These are phyloP conservation scores for Natator depressus DNA, from an alignment of 2,113 vertebrate genomes.

Conservation along the genomic window DNA sequence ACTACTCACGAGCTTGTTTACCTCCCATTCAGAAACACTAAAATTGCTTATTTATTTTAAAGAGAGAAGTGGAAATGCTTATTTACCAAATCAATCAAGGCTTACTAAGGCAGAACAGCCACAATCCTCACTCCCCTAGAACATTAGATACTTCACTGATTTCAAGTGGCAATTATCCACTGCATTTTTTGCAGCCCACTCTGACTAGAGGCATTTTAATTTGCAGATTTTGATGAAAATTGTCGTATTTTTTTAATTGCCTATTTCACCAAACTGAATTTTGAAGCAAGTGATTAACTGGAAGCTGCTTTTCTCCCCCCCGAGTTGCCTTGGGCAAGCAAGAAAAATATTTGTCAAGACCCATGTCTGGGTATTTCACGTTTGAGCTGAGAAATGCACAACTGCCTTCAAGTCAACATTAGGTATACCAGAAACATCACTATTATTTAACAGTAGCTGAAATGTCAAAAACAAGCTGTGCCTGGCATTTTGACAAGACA, in stretches of 20 bases:
- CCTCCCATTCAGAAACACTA: constrained; percentile 73
- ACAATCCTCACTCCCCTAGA: constrained; percentile 59
- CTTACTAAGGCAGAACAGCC: constrained; percentile 77
- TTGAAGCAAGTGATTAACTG: constrained; percentile 71
- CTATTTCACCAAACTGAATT: constrained; percentile 66
- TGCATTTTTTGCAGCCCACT: constrained; percentile 49
- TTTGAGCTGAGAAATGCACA: constrained; percentile 78
- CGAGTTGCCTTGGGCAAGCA: constrained; percentile 72
- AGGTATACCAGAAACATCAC: constrained; percentile 81
- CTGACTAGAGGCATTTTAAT: constrained; percentile 67
- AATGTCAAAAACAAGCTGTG: constrained; percentile 81
- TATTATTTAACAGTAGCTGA: constrained; percentile 81
- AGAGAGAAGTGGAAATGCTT: constrained; percentile 77
- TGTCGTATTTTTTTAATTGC: constrained; percentile 74
- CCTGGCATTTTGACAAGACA: constrained; percentile 79
- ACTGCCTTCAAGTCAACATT: constrained; percentile 80
- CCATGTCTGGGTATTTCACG: constrained; percentile 66
- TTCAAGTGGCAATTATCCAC: constrained; percentile 70
- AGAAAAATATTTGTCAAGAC: constrained; percentile 77
- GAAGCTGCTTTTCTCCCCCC: constrained; percentile 54
- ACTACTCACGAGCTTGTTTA: constrained; percentile 64
- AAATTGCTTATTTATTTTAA: constrained; percentile 79
- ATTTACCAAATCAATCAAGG: constrained; percentile 77
- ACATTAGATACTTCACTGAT: constrained; percentile 66
- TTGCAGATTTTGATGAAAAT: constrained; percentile 73